These are phyloP conservation scores for Cryptosula pallasiana DNA, from an alignment of 2,888 invertebrate species.

Conservation along the genomic window DNA sequence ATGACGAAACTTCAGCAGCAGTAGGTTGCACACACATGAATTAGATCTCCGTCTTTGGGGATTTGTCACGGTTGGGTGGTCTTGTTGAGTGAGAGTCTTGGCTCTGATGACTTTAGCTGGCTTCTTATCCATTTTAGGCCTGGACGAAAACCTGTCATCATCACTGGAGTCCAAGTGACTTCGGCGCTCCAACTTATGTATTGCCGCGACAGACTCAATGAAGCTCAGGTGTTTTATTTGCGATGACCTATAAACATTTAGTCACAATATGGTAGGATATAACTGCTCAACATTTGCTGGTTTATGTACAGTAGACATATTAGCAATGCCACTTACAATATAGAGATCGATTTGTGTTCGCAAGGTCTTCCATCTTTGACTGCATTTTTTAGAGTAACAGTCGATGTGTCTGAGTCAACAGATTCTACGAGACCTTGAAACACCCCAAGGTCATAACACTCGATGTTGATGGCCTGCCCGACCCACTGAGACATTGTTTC, in stretches of 20 bases:
- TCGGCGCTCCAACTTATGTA: neutral
- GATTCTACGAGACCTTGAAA: conserved; percentile 75
- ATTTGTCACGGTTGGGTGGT: neutral
- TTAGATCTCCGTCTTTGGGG: conserved; percentile 1
- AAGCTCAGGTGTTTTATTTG: conserved; percentile 7
- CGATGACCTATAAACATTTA: neutral
- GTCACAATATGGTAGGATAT: neutral
- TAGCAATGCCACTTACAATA: neutral
- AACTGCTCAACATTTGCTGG: no score
- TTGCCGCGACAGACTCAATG: neutral
- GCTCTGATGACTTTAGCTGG: conserved; percentile 4
- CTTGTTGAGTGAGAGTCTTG: neutral
- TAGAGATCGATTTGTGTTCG: conserved; percentile 42
- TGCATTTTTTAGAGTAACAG: conserved; percentile 70
- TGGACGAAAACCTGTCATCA: neutral
- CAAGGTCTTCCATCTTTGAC: conserved; percentile 73
- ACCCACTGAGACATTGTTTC: conserved; percentile 56
- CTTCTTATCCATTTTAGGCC: neutral
- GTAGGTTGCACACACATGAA: conserved; percentile 11
- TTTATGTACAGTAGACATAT: no score
- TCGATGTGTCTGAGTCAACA: conserved; percentile 64
- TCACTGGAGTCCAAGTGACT: neutral
- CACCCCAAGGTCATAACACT: conserved; percentile 71
- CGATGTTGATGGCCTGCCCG: conserved; percentile 77
- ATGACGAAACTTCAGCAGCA: no score